These are phyloP conservation scores for Caerostris darwini DNA, from an alignment of 1,140 invertebrate genomes.

Conservation along the genomic window DNA sequence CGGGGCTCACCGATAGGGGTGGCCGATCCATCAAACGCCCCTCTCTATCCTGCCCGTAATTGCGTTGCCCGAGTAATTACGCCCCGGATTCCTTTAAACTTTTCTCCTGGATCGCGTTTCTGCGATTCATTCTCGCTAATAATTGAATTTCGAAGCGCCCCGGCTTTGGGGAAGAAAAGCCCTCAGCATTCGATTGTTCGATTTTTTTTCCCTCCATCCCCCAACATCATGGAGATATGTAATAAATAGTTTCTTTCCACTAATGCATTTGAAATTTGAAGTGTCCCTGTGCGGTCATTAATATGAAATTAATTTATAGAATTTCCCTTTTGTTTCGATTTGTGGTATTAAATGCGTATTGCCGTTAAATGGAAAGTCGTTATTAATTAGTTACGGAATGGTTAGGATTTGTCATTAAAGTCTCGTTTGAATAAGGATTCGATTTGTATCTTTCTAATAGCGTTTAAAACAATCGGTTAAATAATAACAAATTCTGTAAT, in stretches of 20 bases:
- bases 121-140: background rate
- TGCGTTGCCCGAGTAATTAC: constrained; percentile 41
- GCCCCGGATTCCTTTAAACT: constrained; percentile 14
- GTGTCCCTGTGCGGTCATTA: background rate
- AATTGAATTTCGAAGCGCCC: background rate
- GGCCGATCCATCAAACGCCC: constrained; percentile 36
- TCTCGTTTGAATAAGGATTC: background rate
- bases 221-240: background rate
- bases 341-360: background rate
- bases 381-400: background rate
- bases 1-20: constrained; percentile 27
- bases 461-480: too few species aligned
- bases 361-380: background rate
- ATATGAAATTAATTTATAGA: constrained; percentile 15
- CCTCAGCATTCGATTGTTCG: background rate
- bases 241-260: constrained; percentile 24
- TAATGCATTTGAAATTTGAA: background rate
- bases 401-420: background rate
- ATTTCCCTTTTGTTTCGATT: background rate
- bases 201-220: background rate
- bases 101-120: background rate
- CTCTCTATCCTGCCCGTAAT: constrained; percentile 27
- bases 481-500: too few species aligned
- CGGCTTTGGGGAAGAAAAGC: background rate
- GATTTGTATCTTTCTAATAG: background rate